These are phyloP conservation scores for Catocala fraxini DNA, from an alignment of 2,888 invertebrate genomes.

Conservation along the genomic window DNA sequence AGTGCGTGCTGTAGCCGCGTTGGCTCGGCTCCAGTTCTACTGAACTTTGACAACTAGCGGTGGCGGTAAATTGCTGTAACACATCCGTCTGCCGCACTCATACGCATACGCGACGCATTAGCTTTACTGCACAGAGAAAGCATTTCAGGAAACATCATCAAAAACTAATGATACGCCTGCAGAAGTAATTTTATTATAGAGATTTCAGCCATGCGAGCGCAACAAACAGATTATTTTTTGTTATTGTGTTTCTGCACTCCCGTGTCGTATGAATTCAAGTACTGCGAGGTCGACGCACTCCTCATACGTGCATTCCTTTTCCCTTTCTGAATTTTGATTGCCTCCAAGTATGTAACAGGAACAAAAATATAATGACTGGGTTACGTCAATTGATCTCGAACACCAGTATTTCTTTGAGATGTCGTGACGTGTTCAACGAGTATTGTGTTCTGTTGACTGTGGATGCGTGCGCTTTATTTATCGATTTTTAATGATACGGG, in stretches of 20 bases:
- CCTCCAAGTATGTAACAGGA: constrained; percentile 64
- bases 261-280: constrained; percentile 47
- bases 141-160: constrained; percentile 36
- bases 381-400: constrained; percentile 64
- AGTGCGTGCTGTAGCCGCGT: constrained; percentile 74
- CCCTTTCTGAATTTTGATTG: constrained; percentile 67
- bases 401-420: constrained; percentile 62
- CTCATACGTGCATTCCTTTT: constrained; percentile 64
- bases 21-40: constrained; percentile 83
- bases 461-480: constrained; percentile 63
- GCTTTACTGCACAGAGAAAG: constrained; percentile 33
- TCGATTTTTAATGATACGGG: constrained; percentile 70
- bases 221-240: constrained; percentile 29
- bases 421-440: constrained; percentile 66
- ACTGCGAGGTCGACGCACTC: constrained; percentile 68
- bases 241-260: constrained; percentile 38
- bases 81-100: constrained; percentile 58
- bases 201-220: constrained; percentile 22
- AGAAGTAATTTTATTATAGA: constrained; percentile 20
- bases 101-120: constrained; percentile 29
- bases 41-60: constrained; percentile 84
- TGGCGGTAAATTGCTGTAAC: constrained; percentile 69
- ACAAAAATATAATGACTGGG: constrained; percentile 65
- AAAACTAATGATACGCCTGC: constrained; percentile 26
- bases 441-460: constrained; percentile 59